Base-by-base conservation (phyloP, 2,797 vertebrate genomes). In the Eulemur rubriventer region DNA sequence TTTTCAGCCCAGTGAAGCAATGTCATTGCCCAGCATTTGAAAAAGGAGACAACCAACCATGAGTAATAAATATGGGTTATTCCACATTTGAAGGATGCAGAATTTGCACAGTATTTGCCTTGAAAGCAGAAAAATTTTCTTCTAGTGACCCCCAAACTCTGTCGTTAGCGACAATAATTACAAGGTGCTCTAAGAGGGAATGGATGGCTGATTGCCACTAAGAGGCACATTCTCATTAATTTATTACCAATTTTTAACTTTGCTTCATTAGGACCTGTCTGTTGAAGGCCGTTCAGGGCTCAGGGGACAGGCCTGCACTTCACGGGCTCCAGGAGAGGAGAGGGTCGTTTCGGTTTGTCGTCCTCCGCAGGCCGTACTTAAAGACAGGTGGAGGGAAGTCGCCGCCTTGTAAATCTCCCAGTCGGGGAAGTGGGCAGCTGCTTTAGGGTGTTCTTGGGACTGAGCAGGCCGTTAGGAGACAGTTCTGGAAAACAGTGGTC, bases 161-260 rank as follows among this genome's bases (percentile, higher is more conserved):
- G 93, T 98, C 98, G 97, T 98, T 98, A 98, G 97, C 93, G 98
- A 98, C 97, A 98, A 98, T 98, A 98, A 99, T 98, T 98, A 99
- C 98, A 98, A 98, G 97, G 92, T 98, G 97, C 95, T 97, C 50
- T 98, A 98, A 97, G 95, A 98, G 82, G 86, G 94, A 98, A 96
- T 96, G 87, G 97, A 97, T 96, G 98, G 98, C 96, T 98, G 98
- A 98, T 94, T 98, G 98, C 96, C 95, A 98, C 98, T 97, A 81
- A 96, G 97, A 98, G 94, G 96, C 98, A 98, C 97, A 97, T 98
- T 98, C 97, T 98, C 97, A 97, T 98, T 98, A 98, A 98, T 98
- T 98, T 98, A 98, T 97, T 97, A 98, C 95, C 61, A 75, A 98
- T 98, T 98, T 98, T 98, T 98, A 98, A 98, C 98, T 98, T 97